A percentile compares a stretch with the other conserved stretches of the same genome.
phyloP scores from a whole-genome alignment of 2,797 vertebrate species.

The Falco concolor region DNA sequence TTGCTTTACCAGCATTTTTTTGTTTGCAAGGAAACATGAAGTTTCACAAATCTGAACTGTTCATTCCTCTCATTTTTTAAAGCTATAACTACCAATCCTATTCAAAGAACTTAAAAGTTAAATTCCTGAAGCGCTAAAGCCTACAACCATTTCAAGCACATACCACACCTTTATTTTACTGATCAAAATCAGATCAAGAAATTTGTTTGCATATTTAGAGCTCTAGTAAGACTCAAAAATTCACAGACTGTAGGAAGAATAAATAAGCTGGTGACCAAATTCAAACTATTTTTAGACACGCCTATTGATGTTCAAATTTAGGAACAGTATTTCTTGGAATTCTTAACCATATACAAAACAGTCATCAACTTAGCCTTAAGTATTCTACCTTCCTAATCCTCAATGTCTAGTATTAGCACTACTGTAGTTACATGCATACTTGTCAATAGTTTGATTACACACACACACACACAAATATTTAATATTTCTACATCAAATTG shows the following conservation, averaged over 20 bases:
- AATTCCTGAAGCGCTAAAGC: neutral
- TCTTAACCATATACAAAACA: neutral
- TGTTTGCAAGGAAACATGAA: neutral
- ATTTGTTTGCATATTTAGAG: neutral
- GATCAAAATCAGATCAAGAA: neutral
- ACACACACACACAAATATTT: neutral
- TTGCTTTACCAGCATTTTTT: neutral
- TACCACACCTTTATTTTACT: neutral
- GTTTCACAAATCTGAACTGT: neutral
- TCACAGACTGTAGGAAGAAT: neutral
- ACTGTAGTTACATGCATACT: neutral
- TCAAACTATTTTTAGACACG: neutral
- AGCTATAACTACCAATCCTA: neutral
- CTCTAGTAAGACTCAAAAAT: neutral
- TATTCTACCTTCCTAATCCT: neutral
- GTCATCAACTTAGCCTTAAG: neutral
- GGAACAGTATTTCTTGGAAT: neutral
- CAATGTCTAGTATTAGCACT: neutral
- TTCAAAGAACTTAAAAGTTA: neutral
- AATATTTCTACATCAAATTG: neutral
- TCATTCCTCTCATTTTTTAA: neutral
- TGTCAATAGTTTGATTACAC: neutral
- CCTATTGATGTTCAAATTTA: neutral
- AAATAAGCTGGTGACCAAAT: neutral
- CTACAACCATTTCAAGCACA: neutral